phyloP scores from a whole-genome alignment of 2,888 invertebrate genomes.

The Netelia virgata region DNA sequence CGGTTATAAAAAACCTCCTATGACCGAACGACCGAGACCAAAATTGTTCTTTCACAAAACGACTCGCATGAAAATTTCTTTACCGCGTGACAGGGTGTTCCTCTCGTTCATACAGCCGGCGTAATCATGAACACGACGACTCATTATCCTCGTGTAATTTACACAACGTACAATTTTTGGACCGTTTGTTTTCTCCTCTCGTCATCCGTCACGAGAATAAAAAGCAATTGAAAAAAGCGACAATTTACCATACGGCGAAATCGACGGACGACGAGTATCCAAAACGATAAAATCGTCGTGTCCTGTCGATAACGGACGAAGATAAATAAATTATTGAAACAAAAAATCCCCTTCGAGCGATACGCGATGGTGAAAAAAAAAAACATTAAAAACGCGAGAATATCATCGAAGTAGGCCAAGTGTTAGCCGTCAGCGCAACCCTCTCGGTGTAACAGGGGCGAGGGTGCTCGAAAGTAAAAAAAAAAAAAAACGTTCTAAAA shows the following conservation, averaged over 20 bases:
- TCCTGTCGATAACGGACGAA: not conserved
- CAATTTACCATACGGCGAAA: not conserved
- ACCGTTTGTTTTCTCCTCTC: not conserved
- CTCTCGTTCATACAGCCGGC: not conserved
- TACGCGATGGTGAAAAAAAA: conserved; percentile 4
- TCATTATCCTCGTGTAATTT: not conserved
- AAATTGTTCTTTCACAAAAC: not conserved
- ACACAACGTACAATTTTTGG: not conserved
- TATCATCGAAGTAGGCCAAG: conserved; percentile 39
- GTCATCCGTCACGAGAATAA: not conserved
- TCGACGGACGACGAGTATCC: not conserved
- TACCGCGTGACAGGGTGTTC: not conserved
- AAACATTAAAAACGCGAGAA: conserved; percentile 22
- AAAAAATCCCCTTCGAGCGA: not conserved
- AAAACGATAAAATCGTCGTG: not conserved
- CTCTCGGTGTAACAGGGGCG: conserved; percentile 29
- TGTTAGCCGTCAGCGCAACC: conserved; percentile 36
- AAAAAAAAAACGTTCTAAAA: conserved; percentile 20
- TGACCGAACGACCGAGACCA: too few relatives aligned
- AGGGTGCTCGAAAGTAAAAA: conserved; percentile 36
- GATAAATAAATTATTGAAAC: not conserved
- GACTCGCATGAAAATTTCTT: not conserved
- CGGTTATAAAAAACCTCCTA: not conserved
- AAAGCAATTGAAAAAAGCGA: not conserved
- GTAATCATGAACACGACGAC: not conserved